These are phyloP conservation scores for Cranoglanis bouderius DNA, from an alignment of 2,113 vertebrate genomes.

Conservation along the genomic window DNA sequence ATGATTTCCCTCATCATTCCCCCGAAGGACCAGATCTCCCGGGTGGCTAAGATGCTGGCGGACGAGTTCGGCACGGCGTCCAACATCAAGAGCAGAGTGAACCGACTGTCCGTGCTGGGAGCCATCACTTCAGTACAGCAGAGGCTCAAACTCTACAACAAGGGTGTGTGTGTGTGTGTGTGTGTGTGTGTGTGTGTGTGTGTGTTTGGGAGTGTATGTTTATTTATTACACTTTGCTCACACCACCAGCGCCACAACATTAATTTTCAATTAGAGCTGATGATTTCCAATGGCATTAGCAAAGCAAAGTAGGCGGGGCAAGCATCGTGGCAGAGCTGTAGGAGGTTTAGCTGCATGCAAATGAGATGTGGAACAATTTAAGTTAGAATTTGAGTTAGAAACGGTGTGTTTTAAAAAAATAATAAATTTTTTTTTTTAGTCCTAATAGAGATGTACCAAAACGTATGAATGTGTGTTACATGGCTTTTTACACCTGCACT, in stretches of 20 bases:
- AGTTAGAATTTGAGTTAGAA: too few species aligned
- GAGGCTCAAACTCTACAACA: constrained; percentile 99
- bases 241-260: not conserved
- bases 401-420: not conserved
- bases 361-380: too few species aligned
- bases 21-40: constrained; percentile 99
- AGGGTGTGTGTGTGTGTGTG: constrained; percentile 76
- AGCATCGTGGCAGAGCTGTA: not conserved
- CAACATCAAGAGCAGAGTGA: constrained; percentile 99
- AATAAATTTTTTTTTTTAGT: too few species aligned
- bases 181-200: not conserved
- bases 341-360: not conserved
- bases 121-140: constrained; percentile 99
- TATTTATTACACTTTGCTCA: not conserved
- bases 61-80: constrained; percentile 99
- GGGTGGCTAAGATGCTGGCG: constrained; percentile 99
- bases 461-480: not conserved
- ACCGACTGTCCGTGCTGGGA: constrained; percentile 97
- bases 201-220: not conserved
- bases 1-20: constrained; percentile 99
- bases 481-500: not conserved
- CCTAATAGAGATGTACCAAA: not conserved
- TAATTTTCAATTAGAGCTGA: not conserved
- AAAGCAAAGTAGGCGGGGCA: not conserved
- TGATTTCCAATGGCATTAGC: not conserved